Percentiles rank a stretch among this genome's conserved stretches.
Conservation (phyloP, 2,797 vertebrate species). For the Craterocephalus amniculus region DNA sequence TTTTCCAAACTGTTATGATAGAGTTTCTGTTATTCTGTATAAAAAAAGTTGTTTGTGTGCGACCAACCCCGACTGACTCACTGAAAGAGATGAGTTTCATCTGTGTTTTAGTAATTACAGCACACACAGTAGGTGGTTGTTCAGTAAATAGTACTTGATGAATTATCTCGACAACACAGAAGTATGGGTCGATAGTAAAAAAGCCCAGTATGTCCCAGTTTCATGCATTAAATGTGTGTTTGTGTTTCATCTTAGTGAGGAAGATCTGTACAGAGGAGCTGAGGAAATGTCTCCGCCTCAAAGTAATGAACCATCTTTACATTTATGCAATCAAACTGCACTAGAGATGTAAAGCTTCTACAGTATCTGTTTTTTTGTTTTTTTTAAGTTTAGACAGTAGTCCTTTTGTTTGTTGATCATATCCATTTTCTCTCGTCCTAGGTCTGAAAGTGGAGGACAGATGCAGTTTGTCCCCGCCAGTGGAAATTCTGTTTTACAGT, state of each 20-base stretch:
- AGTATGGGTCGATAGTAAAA: neutral
- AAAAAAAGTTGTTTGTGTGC: too few species aligned
- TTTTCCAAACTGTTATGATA: too few species aligned
- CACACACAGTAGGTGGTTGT: neutral
- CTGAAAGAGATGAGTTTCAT: neutral
- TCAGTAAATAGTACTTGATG: neutral
- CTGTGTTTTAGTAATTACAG: neutral
- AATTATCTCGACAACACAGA: neutral
- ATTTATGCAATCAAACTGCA: neutral
- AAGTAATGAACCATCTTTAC: slow-evolving; percentile 23
- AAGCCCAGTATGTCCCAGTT: neutral
- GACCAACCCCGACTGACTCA: neutral
- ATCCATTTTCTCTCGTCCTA: slow-evolving; percentile 40
- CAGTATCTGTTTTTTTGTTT: neutral
- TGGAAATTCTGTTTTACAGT: slow-evolving; percentile 93
- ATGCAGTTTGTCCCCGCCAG: slow-evolving; percentile 87
- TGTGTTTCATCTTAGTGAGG: slow-evolving; percentile 78
- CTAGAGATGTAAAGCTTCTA: slow-evolving; percentile 6
- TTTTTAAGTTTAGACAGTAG: neutral
- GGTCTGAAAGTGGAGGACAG: slow-evolving; percentile 69
- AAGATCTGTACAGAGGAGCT: slow-evolving; percentile 91
- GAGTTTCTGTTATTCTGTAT: neutral
- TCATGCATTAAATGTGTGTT: neutral
- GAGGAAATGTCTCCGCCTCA: slow-evolving; percentile 87
- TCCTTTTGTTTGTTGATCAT: slow-evolving; percentile 7